These are phyloP conservation scores for Rhingia rostrata DNA, from an alignment of 2,888 invertebrate species.

Conservation along the genomic window DNA sequence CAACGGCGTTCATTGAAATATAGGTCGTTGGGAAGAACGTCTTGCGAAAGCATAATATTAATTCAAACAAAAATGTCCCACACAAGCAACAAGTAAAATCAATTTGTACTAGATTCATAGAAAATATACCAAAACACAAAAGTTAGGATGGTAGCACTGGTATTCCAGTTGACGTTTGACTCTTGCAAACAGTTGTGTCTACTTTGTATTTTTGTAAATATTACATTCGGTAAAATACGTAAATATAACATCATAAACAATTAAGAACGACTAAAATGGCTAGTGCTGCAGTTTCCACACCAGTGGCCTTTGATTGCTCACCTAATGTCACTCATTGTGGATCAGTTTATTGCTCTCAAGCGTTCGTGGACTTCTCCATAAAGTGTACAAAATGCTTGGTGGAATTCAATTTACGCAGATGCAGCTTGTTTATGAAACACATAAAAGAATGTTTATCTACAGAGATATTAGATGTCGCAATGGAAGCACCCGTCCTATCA, in stretches of 20 bases:
- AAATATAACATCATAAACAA: not conserved
- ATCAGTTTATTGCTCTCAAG: slow-evolving; percentile 20
- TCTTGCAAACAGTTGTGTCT: not conserved
- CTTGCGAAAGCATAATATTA: no score
- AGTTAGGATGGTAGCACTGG: not conserved
- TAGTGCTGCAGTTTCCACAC: not conserved
- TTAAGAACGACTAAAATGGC: not conserved
- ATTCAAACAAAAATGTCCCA: no score
- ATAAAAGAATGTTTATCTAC: slow-evolving; percentile 9
- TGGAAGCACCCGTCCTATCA: not conserved
- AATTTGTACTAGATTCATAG: no score
- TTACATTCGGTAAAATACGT: not conserved
- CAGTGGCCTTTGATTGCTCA: not conserved
- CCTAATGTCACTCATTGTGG: slow-evolving; percentile 14
- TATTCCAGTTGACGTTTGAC: not conserved
- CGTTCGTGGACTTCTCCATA: slow-evolving; percentile 17
- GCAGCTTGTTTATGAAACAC: slow-evolving; percentile 30
- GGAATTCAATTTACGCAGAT: slow-evolving; percentile 26
- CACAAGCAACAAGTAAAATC: no score
- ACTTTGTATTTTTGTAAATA: not conserved
- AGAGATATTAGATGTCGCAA: not conserved
- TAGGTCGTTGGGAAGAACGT: no score
- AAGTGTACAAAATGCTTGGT: slow-evolving; percentile 17
- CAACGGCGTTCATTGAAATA: no score
- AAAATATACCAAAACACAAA: not conserved